These are phyloP conservation scores for Psittacara wagleri DNA, from an alignment of 2,113 vertebrate species.

Conservation along the genomic window DNA sequence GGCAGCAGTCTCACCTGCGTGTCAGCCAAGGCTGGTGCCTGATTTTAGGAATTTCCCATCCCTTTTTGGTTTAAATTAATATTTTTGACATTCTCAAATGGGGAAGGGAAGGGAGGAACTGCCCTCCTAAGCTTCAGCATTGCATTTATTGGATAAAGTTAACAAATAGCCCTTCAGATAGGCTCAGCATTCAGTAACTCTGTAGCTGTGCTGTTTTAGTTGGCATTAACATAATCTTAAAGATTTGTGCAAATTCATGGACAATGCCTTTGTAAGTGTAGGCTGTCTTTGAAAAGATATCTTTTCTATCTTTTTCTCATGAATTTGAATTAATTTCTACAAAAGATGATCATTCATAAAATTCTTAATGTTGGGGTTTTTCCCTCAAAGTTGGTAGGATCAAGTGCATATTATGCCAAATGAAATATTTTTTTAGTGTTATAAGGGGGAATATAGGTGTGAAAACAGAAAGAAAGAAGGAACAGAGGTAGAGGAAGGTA, in stretches of 20 bases:
- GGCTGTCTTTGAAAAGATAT: neutral
- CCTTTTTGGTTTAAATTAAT: neutral
- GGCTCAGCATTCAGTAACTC: neutral
- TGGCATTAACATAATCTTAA: neutral
- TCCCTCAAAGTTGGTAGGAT: neutral
- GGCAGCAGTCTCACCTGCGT: neutral
- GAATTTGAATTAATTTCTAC: neutral
- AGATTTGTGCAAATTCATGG: neutral
- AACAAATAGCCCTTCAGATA: neutral
- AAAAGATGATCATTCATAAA: neutral
- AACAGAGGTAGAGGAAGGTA: neutral
- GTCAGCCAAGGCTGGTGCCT: neutral
- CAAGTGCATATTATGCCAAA: neutral
- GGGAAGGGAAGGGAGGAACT: neutral
- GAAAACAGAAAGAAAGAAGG: neutral
- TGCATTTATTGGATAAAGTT: neutral
- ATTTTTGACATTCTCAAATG: neutral
- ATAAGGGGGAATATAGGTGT: neutral
- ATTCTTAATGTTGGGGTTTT: neutral
- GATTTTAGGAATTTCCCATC: neutral
- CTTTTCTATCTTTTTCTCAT: neutral
- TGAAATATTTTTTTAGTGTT: neutral
- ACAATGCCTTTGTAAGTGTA: neutral
- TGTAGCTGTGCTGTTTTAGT: neutral
- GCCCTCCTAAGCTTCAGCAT: accelerated